Percentiles rank a stretch among this genome's conserved stretches.
These are phyloP conservation scores for Brachyopa scutellaris DNA, from an alignment of 2,888 invertebrate genomes.

Conservation along the genomic window DNA sequence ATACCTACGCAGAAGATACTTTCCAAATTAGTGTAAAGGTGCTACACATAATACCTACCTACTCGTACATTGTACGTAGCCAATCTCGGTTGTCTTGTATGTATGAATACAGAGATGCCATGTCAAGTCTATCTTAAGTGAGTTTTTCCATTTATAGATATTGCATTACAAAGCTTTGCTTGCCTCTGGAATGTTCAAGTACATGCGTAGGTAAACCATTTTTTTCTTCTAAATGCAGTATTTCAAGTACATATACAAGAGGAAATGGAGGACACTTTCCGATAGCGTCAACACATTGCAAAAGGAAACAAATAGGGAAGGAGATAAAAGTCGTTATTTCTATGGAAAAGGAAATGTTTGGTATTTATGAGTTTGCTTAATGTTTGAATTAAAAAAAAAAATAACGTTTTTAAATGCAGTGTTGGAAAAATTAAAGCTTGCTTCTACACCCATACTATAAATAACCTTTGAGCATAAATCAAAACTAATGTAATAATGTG, in stretches of 20 bases:
- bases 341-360: too few relatives aligned
- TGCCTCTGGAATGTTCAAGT: conserved; percentile 26
- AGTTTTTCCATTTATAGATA: conserved; percentile 54
- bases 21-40: background rate
- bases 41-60: background rate
- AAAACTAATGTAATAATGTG: too few relatives aligned
- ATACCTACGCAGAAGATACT: background rate
- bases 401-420: too few relatives aligned
- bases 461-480: too few relatives aligned
- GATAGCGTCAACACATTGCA: conserved; percentile 1
- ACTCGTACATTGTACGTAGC: too few relatives aligned
- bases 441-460: too few relatives aligned
- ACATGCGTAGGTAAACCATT: conserved; percentile 20
- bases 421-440: too few relatives aligned
- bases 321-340: conserved; percentile 6
- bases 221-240: background rate
- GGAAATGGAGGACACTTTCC: background rate
- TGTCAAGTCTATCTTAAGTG: conserved; percentile 43
- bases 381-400: too few relatives aligned
- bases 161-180: conserved; percentile 49
- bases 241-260: background rate
- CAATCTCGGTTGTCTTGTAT: background rate
- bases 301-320: conserved; percentile 5
- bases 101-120: background rate
- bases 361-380: too few relatives aligned